phyloP scores from a whole-genome alignment of 2,888 invertebrate genomes.

The Hylaea fasciaria region DNA sequence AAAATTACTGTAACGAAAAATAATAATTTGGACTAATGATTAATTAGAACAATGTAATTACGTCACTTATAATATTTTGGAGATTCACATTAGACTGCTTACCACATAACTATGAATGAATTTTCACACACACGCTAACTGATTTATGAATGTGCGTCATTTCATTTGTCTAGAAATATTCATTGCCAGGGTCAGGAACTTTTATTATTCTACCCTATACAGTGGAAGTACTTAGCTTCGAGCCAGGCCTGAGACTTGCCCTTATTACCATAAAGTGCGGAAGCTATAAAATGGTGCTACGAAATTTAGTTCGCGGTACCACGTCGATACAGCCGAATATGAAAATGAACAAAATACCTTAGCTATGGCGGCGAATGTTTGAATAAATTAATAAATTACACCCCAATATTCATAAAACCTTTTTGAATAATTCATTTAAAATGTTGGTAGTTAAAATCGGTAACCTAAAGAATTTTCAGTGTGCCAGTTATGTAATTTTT shows the following conservation, averaged over 20 bases:
- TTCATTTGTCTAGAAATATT: slow-evolving; percentile 25
- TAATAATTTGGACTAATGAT: too few species aligned
- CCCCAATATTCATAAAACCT: slow-evolving; percentile 36
- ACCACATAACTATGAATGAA: slow-evolving; percentile 19
- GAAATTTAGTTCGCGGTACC: slow-evolving; percentile 64
- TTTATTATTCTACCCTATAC: slow-evolving; percentile 14
- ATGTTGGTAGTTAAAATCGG: slow-evolving; percentile 28
- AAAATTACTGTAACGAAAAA: too few species aligned
- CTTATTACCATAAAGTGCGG: slow-evolving; percentile 76
- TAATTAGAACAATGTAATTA: too few species aligned
- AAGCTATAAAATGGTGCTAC: slow-evolving; percentile 67
- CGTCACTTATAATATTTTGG: too few species aligned
- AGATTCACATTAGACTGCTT: background rate
- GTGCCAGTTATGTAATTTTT: slow-evolving; percentile 14
- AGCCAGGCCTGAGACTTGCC: slow-evolving; percentile 42
- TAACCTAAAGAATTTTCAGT: slow-evolving; percentile 13
- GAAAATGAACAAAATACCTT: slow-evolving; percentile 54
- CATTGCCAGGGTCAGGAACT: slow-evolving; percentile 22
- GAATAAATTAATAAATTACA: slow-evolving; percentile 51
- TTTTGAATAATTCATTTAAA: slow-evolving; percentile 36
- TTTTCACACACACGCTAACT: slow-evolving; percentile 15
- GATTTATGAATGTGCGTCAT: slow-evolving; percentile 27
- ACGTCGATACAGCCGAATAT: slow-evolving; percentile 59
- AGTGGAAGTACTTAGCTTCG: slow-evolving; percentile 18
- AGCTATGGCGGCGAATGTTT: slow-evolving; percentile 39